phyloP scores from a whole-genome alignment of 2,797 vertebrate species.

The Xenops minutus region DNA sequence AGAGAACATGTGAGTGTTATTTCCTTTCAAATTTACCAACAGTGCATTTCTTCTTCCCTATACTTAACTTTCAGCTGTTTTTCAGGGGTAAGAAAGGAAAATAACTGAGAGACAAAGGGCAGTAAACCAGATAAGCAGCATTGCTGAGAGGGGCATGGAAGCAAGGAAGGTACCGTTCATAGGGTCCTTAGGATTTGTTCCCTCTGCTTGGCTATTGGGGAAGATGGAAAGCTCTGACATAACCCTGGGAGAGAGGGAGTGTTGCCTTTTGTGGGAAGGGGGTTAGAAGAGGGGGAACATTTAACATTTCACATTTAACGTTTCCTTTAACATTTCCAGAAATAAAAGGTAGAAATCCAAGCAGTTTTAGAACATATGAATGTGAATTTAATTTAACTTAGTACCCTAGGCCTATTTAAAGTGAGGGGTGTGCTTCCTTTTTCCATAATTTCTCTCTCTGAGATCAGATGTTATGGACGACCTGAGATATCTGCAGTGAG shows the following conservation, averaged over 20 bases:
- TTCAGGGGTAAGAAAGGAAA: not conserved
- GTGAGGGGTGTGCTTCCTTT: not conserved
- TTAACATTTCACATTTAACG: not conserved
- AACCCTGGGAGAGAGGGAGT: not conserved
- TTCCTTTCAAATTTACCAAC: slow-evolving; percentile 5
- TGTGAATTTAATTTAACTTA: not conserved
- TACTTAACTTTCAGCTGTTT: not conserved
- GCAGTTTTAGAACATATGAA: not conserved
- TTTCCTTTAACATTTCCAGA: not conserved
- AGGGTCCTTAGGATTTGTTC: not conserved
- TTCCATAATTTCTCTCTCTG: not conserved
- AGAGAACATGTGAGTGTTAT: not conserved
- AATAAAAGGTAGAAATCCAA: not conserved
- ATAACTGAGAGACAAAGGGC: not conserved
- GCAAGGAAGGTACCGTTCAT: not conserved
- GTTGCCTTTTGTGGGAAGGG: not conserved
- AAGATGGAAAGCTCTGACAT: not conserved
- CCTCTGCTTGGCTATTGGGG: not conserved
- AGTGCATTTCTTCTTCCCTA: not conserved
- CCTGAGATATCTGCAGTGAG: not conserved
- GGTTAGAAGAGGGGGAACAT: not conserved
- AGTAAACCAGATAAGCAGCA: not conserved
- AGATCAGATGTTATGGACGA: not conserved
- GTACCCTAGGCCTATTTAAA: not conserved
- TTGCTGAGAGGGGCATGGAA: not conserved